phyloP scores from a whole-genome alignment of 2,888 invertebrate species.

The Cephus nigrinus region DNA sequence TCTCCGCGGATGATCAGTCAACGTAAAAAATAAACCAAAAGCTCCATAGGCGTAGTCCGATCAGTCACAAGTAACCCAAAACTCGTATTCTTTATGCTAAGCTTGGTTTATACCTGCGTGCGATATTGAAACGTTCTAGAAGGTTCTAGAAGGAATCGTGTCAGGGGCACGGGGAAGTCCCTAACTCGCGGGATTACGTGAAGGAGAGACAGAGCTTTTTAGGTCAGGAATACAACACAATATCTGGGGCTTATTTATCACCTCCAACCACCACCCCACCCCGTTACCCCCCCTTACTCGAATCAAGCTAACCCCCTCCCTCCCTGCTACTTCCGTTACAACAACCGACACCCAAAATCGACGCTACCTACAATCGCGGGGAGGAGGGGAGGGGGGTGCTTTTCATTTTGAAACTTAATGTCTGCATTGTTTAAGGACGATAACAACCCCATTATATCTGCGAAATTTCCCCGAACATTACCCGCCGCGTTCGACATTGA shows the following conservation, averaged over 20 bases:
- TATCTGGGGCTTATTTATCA: slow-evolving; percentile 50
- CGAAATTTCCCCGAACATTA: not conserved
- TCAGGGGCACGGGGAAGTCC: slow-evolving; percentile 32
- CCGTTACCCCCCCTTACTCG: not conserved
- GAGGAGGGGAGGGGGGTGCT: not conserved
- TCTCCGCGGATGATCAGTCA: too few relatives aligned
- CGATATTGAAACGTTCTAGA: slow-evolving; percentile 46
- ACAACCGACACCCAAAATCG: too few relatives aligned
- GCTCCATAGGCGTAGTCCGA: too few relatives aligned
- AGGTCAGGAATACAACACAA: slow-evolving; percentile 44
- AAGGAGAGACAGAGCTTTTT: slow-evolving; percentile 26
- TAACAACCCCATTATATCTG: not conserved
- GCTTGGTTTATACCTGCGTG: slow-evolving; percentile 44
- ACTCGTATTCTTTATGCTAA: slow-evolving; percentile 46
- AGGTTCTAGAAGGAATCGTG: slow-evolving; percentile 34
- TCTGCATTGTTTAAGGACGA: slow-evolving; percentile 20
- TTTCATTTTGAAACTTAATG: slow-evolving; percentile 29
- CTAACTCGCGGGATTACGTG: not conserved
- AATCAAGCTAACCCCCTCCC: not conserved
- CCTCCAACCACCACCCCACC: not conserved
- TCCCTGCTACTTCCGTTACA: too few relatives aligned
- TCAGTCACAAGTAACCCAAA: too few relatives aligned
- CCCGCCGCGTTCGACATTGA: not conserved
- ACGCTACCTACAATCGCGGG: not conserved
- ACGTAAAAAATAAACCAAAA: too few relatives aligned